Conservation (phyloP, 2,888 invertebrate genomes). For the Ophion slaviceki region DNA sequence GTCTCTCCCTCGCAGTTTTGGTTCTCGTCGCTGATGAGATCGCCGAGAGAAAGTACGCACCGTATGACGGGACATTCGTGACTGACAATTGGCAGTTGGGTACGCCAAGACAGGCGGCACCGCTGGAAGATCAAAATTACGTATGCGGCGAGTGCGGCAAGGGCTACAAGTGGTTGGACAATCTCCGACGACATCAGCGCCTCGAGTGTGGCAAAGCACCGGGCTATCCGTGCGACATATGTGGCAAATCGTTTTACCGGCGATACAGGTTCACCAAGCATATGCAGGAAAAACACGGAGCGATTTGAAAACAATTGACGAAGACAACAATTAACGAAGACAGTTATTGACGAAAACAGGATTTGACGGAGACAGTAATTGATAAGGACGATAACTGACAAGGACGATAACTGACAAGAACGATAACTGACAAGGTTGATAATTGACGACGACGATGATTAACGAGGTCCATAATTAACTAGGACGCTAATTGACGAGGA, state of each 20-base stretch:
- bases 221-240: conserved; percentile 78
- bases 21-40: conserved; percentile 67
- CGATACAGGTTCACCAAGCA: conserved; percentile 85
- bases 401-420: background rate
- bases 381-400: background rate
- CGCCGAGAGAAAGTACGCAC: background rate
- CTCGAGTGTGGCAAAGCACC: conserved; percentile 83
- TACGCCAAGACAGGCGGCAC: conserved; percentile 60
- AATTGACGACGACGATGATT: no score
- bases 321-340: background rate
- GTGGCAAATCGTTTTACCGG: conserved; percentile 82
- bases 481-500: no score
- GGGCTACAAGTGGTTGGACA: conserved; percentile 82
- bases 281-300: conserved; percentile 79
- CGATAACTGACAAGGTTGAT: no score
- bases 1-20: conserved; percentile 41
- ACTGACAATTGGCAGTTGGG: conserved; percentile 18
- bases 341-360: no score
- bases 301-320: background rate
- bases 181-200: conserved; percentile 80
- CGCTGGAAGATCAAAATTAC: conserved; percentile 75
- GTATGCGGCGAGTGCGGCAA: conserved; percentile 82
- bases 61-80: conserved; percentile 67
- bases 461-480: no score
- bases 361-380: background rate